phyloP scores from a whole-genome alignment of 2,888 invertebrate genomes.

The Imbricaverruca yamaguchii region DNA sequence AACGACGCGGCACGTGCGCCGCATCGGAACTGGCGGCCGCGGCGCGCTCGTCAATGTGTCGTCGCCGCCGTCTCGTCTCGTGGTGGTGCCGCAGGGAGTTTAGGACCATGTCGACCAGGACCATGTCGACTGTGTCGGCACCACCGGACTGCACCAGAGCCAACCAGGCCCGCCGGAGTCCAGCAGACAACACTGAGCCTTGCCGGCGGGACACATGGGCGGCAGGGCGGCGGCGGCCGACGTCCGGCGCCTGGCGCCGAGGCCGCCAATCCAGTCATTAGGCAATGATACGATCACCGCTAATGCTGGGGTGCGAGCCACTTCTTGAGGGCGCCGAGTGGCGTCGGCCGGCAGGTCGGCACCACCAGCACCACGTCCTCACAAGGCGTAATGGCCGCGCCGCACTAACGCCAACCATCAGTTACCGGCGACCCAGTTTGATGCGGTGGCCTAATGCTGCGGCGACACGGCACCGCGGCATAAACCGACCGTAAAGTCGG shows the following conservation, averaged over 20 bases:
- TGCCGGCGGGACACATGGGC: neutral
- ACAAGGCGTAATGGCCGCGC: neutral
- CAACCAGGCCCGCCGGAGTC: neutral
- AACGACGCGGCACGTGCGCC: no score
- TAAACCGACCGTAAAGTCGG: neutral
- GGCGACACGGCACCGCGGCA: slow-evolving; percentile 2
- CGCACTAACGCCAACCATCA: neutral
- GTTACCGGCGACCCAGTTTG: neutral
- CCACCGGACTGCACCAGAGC: neutral
- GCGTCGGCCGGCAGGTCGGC: neutral
- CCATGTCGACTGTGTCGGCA: no score
- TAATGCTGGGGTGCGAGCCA: neutral
- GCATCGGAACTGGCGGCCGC: no score
- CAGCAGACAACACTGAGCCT: neutral
- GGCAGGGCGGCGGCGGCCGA: no score
- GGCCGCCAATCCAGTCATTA: neutral
- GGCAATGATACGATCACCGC: neutral
- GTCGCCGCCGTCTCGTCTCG: no score
- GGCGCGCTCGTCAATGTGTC: no score
- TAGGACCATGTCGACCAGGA: no score
- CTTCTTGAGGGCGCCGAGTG: neutral
- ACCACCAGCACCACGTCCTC: neutral
- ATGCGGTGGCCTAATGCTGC: neutral
- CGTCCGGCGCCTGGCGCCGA: neutral
- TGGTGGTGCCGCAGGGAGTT: no score